phyloP scores from a whole-genome alignment of 2,888 invertebrate species.

The Pristionchus maxplancki region DNA sequence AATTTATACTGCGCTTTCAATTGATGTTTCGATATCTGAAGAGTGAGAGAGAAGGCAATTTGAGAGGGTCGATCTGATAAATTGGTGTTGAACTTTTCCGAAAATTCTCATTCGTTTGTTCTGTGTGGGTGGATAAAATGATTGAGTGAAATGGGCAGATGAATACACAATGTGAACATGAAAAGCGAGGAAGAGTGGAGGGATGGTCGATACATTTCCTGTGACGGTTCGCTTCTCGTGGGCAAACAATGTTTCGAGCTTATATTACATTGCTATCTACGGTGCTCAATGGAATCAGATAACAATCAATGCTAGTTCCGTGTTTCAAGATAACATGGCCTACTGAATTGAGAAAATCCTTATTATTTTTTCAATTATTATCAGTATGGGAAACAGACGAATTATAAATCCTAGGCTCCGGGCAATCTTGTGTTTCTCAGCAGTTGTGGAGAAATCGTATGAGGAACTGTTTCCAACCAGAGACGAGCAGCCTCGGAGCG shows the following conservation, averaged over 20 bases:
- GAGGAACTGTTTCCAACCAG: constrained; percentile 58
- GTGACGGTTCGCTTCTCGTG: too few species aligned
- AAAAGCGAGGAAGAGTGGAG: background rate
- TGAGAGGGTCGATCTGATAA: background rate
- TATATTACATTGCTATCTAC: too few species aligned
- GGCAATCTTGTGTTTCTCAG: constrained; percentile 58
- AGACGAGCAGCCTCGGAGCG: constrained; percentile 58
- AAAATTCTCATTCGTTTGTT: background rate
- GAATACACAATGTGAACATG: background rate
- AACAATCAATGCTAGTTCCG: too few species aligned
- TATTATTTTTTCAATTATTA: too few species aligned
- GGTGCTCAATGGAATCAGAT: too few species aligned
- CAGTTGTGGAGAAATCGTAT: constrained; percentile 53
- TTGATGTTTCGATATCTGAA: background rate
- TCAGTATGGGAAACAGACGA: too few species aligned
- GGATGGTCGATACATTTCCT: too few species aligned
- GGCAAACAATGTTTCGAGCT: too few species aligned
- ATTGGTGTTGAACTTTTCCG: background rate
- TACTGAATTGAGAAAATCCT: too few species aligned
- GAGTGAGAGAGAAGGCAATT: background rate
- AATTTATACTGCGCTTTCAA: background rate
- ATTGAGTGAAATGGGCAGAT: background rate
- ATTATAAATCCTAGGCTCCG: constrained; percentile 62
- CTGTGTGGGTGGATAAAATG: background rate
- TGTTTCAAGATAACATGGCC: too few species aligned